These are phyloP conservation scores for Campylorhamphus procurvoides DNA, from an alignment of 2,113 vertebrate genomes.

Conservation along the genomic window DNA sequence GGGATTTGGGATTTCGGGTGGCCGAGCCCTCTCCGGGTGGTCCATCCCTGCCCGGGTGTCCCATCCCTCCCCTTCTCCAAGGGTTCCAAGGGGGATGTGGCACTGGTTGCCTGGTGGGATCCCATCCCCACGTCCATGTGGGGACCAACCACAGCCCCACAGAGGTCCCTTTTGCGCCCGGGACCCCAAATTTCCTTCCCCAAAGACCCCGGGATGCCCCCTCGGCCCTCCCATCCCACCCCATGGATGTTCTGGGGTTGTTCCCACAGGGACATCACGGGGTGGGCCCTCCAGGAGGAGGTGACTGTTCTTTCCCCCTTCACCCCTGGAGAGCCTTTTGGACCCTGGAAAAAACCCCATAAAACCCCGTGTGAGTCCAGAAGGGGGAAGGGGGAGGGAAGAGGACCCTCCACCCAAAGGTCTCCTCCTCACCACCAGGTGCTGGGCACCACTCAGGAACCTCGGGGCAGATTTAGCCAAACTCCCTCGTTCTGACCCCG, in stretches of 20 bases:
- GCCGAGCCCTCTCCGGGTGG: too few species aligned
- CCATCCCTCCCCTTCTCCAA: too few species aligned
- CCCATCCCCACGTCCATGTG: not conserved
- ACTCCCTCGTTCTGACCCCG: too few species aligned
- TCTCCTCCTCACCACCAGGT: not conserved
- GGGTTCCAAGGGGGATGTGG: too few species aligned
- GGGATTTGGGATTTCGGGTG: too few species aligned
- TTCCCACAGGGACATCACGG: not conserved
- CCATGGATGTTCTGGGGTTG: not conserved
- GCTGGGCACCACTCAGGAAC: not conserved
- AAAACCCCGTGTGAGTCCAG: not conserved
- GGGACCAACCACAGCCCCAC: not conserved
- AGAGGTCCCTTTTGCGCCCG: not conserved
- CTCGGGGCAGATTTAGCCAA: too few species aligned
- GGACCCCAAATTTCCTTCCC: not conserved
- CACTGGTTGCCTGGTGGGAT: too few species aligned
- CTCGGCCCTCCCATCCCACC: not conserved
- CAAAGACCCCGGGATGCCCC: not conserved
- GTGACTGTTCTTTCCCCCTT: slow-evolving; percentile 77
- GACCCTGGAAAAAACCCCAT: slow-evolving; percentile 73
- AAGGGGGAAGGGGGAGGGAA: not conserved
- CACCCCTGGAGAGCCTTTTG: slow-evolving; percentile 76
- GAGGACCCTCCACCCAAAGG: not conserved
- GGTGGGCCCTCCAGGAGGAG: not conserved
- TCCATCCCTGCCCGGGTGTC: too few species aligned